A percentile compares a stretch with the other conserved stretches of the same genome.
phyloP scores from a whole-genome alignment of 1,140 invertebrate species.

The Aphidius gifuensis region DNA sequence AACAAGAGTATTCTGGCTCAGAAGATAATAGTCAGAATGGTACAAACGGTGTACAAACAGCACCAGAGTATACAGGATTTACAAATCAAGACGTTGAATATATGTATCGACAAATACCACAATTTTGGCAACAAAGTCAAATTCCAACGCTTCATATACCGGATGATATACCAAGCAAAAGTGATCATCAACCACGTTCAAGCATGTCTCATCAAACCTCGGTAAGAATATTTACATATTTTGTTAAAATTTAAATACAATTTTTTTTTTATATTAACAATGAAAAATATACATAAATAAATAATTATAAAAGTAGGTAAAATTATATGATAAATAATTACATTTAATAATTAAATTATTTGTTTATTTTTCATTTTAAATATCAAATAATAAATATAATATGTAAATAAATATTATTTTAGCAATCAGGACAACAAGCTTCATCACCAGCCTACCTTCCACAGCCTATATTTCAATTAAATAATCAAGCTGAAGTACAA shows the following conservation, averaged over 20 bases:
- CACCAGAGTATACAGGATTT: constrained; percentile 46
- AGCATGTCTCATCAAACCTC: constrained; percentile 33
- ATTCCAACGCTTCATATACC: constrained; percentile 40
- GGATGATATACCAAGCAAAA: constrained; percentile 42
- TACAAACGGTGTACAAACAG: constrained; percentile 34
- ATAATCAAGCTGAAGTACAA: no score
- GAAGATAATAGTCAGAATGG: constrained; percentile 43
- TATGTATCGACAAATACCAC: constrained; percentile 48
- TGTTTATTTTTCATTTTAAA: background rate
- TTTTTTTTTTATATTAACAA: no score
- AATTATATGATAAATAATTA: no score
- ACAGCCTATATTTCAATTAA: no score
- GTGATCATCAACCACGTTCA: constrained; percentile 38
- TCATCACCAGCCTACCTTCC: background rate
- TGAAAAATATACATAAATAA: no score
- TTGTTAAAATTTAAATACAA: no score
- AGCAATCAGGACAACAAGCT: background rate
- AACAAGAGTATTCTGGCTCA: constrained; percentile 46
- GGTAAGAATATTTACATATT: background rate
- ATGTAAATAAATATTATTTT: background rate
- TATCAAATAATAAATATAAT: background rate
- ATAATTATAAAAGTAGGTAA: no score
- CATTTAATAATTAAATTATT: background rate
- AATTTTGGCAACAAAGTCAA: constrained; percentile 49
- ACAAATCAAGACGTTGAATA: constrained; percentile 49